A percentile compares a stretch with the other conserved stretches of the same genome.
phyloP scores from a whole-genome alignment of 2,888 invertebrate species.

The Dicranocentrus wangi region DNA sequence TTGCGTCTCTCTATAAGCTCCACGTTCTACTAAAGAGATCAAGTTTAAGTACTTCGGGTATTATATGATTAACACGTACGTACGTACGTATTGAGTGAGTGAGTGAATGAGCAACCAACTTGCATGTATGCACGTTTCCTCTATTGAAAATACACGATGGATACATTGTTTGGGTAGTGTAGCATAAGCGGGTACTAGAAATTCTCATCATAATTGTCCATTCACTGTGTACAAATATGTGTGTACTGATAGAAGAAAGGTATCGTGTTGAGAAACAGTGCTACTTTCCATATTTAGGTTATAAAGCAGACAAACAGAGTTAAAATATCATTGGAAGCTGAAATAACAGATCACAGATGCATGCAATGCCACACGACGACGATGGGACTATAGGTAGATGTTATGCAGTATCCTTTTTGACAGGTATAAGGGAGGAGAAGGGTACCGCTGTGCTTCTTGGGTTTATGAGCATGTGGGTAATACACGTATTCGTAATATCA shows the following conservation, averaged over 20 bases:
- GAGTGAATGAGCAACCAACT: neutral
- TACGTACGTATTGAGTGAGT: neutral
- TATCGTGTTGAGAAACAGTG: neutral
- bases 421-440: neutral
- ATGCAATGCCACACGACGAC: neutral
- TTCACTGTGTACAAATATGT: neutral
- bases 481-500: no score
- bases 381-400: neutral
- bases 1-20: conserved; percentile 17
- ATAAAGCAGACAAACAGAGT: neutral
- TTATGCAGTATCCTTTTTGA: neutral
- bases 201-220: neutral
- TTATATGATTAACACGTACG: neutral
- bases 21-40: conserved; percentile 34
- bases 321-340: neutral
- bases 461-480: neutral
- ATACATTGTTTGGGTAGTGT: neutral
- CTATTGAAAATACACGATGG: neutral
- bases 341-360: neutral
- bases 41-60: conserved; percentile 23
- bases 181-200: conserved; percentile 9
- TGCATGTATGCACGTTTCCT: neutral
- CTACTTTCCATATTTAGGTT: conserved; percentile 28
- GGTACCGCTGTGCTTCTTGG: neutral
- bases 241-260: neutral